A percentile compares a stretch with the other conserved stretches of the same genome.
Conservation (phyloP, 2,113 vertebrate species). For the Tricholaema leucomelas region DNA sequence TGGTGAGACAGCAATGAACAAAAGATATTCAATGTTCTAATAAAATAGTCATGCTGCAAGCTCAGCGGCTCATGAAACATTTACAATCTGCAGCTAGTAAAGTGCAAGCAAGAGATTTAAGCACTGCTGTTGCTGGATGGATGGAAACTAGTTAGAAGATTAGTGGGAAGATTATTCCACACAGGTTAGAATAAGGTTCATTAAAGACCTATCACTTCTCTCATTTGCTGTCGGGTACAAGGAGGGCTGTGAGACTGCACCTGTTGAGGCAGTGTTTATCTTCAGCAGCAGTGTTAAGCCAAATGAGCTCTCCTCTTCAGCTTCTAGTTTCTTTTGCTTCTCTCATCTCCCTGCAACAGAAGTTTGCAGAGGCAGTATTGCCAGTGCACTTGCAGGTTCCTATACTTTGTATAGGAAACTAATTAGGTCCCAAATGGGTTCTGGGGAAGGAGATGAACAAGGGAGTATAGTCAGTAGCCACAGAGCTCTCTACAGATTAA, state of each 20-base stretch:
- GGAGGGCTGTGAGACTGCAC: slow-evolving; percentile 14
- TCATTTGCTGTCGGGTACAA: slow-evolving; percentile 22
- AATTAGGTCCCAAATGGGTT: not conserved
- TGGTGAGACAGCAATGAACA: slow-evolving; percentile 67
- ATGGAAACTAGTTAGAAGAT: slow-evolving; percentile 63
- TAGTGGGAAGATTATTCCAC: slow-evolving; percentile 66
- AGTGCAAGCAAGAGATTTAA: slow-evolving; percentile 78
- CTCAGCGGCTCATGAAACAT: slow-evolving; percentile 83
- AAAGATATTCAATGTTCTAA: slow-evolving; percentile 74
- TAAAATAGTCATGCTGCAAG: slow-evolving; percentile 84
- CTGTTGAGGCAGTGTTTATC: slow-evolving; percentile 42
- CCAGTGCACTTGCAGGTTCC: not conserved
- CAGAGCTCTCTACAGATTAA: not conserved
- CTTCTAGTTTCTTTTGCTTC: not conserved
- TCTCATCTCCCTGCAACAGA: not conserved
- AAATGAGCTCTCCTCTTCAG: not conserved
- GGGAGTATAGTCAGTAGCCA: not conserved
- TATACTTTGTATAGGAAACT: not conserved
- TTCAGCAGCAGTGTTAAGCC: not conserved
- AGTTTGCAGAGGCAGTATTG: not conserved
- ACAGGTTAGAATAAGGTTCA: slow-evolving; percentile 66
- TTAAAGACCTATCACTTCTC: slow-evolving; percentile 57
- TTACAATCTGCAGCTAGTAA: slow-evolving; percentile 77
- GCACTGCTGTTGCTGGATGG: slow-evolving; percentile 51
- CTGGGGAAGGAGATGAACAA: not conserved